Evolutionary conservation across 2,797 vertebrate species (phyloP).

Genomic region (Sebastes steindachneri): DNA sequence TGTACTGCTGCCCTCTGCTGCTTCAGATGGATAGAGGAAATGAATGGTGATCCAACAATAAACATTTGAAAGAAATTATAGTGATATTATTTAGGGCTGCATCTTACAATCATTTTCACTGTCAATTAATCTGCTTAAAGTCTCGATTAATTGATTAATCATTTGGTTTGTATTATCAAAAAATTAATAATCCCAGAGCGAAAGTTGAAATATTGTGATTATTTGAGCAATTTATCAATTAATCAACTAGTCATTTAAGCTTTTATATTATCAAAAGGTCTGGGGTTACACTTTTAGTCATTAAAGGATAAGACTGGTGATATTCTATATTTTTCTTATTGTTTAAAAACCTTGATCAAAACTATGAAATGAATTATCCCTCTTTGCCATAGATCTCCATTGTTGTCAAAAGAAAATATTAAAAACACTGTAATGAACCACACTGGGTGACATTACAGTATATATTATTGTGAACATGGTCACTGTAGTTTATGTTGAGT

Average conservation of each 20-base stretch:
- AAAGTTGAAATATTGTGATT: background rate
- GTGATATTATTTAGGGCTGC: background rate
- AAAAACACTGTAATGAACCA: background rate
- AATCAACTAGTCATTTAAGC: background rate
- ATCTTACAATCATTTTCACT: background rate
- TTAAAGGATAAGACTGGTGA: background rate
- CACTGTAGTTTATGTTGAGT: too few relatives aligned
- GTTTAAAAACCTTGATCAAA: background rate
- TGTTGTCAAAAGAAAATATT: background rate
- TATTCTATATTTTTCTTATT: background rate
- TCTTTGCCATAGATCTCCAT: background rate
- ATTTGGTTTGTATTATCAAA: background rate
- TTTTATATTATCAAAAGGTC: background rate
- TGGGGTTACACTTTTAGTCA: background rate
- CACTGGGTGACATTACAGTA: background rate
- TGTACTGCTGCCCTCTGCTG: constrained; percentile 63
- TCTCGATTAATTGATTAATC: background rate
- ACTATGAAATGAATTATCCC: background rate
- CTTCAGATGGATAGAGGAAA: background rate
- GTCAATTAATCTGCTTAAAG: background rate
- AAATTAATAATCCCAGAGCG: background rate
- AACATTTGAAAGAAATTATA: background rate
- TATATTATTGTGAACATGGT: background rate
- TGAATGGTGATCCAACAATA: background rate
- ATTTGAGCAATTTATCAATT: background rate